Conservation (phyloP, 2,888 invertebrate species). For the Perdita meconis region DNA sequence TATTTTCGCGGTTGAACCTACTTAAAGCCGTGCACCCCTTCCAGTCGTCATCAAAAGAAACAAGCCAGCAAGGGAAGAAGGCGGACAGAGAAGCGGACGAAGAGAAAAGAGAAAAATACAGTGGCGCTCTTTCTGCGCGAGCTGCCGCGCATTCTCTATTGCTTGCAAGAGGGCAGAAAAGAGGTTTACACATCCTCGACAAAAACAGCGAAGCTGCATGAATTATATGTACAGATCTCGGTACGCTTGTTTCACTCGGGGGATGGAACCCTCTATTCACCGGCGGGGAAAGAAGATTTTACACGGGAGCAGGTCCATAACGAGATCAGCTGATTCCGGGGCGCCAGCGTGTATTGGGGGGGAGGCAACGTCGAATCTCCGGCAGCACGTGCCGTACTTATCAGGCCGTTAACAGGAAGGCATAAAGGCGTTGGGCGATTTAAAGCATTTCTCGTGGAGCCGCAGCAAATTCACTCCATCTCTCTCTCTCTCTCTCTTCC, state of each 20-base stretch:
- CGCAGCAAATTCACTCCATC: slow-evolving; percentile 3
- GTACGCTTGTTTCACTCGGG: slow-evolving; percentile 43
- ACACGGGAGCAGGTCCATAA: slow-evolving; percentile 9
- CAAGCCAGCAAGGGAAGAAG: slow-evolving; percentile 5
- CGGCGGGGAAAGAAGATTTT: slow-evolving; percentile 42
- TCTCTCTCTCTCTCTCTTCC: too few relatives aligned
- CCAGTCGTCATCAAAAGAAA: background rate
- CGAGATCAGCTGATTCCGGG: slow-evolving; percentile 10
- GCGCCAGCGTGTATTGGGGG: background rate
- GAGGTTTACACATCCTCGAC: slow-evolving; percentile 54
- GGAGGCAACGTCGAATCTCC: slow-evolving; percentile 1
- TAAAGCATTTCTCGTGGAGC: slow-evolving; percentile 17
- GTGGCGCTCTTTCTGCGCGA: slow-evolving; percentile 24
- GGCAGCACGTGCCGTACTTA: slow-evolving; percentile 14
- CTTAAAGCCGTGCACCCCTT: background rate
- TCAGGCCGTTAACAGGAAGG: slow-evolving; percentile 17
- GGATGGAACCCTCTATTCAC: slow-evolving; percentile 32
- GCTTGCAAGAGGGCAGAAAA: slow-evolving; percentile 58
- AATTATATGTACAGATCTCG: slow-evolving; percentile 52
- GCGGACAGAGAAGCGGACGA: background rate
- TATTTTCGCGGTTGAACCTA: too few relatives aligned
- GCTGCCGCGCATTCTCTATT: slow-evolving; percentile 21
- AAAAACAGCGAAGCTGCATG: slow-evolving; percentile 45
- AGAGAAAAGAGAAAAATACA: background rate
- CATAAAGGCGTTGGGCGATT: slow-evolving; percentile 35